Evolutionary conservation across 1,140 invertebrate species (phyloP), one percentile per base, ranked within the genome.

Genomic region (Heliconius melpomene): DNA sequence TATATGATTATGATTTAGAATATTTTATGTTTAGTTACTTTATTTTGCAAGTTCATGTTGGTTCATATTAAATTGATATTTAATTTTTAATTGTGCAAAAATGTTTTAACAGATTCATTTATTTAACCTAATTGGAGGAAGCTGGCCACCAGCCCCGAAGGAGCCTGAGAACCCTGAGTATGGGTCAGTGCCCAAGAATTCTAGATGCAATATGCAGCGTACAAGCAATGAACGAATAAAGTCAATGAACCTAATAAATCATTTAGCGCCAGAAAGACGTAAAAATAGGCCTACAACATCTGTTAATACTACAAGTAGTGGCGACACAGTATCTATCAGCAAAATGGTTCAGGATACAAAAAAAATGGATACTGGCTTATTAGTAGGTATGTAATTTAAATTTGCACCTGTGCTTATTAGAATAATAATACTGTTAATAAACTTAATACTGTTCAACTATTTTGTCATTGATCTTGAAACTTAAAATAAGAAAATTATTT

Each of bases 341-440:
- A 93, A 93, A 84, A 94, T 94, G 93, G 92, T 94, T 7, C 90
- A 94, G 86, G 93, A 94, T 32, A 79, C 87, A 36, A 93, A 94
- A 80, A 93, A 93, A 83, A 85, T 92, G 82, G 93, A 93, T 78
- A 93, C 92, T 83, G 91, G 91, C 77, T 86, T 93, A 72, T 86
- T 94, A 85, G 89, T 94, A 77, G 93, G 93, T 94, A 82, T 26
- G 60, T 66, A 66, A 29, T 29, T 66, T 66, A 23, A 57, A 57
- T 23, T 57, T 57, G 20, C n/a, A 57, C 8, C 54, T 57, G 9
- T 11, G 9, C 18, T 52, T 20, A 52, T 52, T 52, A 20, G 50
- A 52, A 20, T 36, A 36, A 36, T 36, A 36, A 36, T 7, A 52
- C 5, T 52, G 50, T 7, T 52, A 7, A 7, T 20, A 2, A 52